These are phyloP conservation scores for Didymodactylos carnosus DNA, from an alignment of 2,888 invertebrate species.

Conservation along the genomic window DNA sequence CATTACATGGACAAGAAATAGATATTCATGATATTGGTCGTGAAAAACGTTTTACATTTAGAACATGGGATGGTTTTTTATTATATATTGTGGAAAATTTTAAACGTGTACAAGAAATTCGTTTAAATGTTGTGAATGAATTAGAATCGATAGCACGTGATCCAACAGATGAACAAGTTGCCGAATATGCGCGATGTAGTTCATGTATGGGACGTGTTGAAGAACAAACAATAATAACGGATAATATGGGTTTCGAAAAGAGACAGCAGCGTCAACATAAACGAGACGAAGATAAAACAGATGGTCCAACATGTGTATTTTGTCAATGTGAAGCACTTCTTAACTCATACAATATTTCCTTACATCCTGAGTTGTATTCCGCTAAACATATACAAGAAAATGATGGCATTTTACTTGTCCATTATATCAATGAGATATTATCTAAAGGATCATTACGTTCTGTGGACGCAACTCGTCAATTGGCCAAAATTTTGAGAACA, in stretches of 20 bases:
- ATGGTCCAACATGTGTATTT: background rate
- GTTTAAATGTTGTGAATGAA: background rate
- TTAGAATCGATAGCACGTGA: background rate
- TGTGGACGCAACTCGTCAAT: background rate
- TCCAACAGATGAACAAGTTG: background rate
- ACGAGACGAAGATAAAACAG: background rate
- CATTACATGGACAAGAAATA: background rate
- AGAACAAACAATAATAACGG: too few species aligned
- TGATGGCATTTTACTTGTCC: background rate
- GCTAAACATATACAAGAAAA: background rate
- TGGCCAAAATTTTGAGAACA: background rate
- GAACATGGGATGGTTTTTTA: background rate
- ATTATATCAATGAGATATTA: background rate
- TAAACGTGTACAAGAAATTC: background rate
- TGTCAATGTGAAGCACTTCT: background rate
- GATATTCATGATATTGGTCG: background rate
- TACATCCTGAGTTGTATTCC: background rate
- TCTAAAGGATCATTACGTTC: background rate
- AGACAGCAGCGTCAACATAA: too few species aligned
- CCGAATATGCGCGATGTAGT: background rate
- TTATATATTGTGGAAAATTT: background rate
- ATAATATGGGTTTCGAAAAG: too few species aligned
- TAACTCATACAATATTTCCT: background rate
- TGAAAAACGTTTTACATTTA: background rate
- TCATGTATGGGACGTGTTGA: too few species aligned